Evolutionary conservation across 2,797 vertebrate genomes (phyloP).

Genomic region (Acestrorhynchus altus): DNA sequence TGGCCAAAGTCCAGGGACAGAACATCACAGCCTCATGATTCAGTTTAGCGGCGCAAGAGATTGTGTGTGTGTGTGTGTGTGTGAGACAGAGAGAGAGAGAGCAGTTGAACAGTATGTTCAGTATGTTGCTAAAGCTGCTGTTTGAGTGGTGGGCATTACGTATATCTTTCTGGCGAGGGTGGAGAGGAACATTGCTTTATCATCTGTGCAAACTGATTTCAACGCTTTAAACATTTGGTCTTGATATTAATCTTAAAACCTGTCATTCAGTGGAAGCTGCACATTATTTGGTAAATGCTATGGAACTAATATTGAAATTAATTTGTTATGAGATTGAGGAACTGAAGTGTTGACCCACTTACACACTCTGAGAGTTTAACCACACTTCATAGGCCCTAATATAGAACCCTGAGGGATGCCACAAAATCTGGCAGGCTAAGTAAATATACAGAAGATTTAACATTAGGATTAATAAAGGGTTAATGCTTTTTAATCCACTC

Average conservation of each 20-base stretch:
- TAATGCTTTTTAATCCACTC: too few relatives aligned
- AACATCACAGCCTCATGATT: conserved; percentile 63
- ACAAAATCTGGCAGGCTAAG: too few relatives aligned
- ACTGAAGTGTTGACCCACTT: too few relatives aligned
- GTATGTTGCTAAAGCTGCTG: conserved; percentile 29
- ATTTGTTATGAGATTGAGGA: too few relatives aligned
- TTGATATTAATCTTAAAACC: not conserved
- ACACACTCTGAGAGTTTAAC: too few relatives aligned
- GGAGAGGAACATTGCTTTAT: not conserved
- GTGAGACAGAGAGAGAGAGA: conserved; percentile 1
- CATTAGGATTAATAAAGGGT: too few relatives aligned
- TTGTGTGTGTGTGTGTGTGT: conserved; percentile 24
- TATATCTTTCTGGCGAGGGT: not conserved
- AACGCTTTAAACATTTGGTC: not conserved
- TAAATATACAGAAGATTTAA: too few relatives aligned
- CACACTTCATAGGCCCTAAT: too few relatives aligned
- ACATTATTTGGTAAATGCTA: too few relatives aligned
- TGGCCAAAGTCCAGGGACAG: conserved; percentile 60
- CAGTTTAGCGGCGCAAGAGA: conserved; percentile 47
- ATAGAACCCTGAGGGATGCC: too few relatives aligned
- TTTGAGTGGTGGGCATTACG: conserved; percentile 32
- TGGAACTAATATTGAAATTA: too few relatives aligned
- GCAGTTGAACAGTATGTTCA: conserved; percentile 42
- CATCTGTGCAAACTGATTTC: not conserved
- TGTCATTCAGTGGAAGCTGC: too few relatives aligned